Evolutionary conservation across 1,140 invertebrate genomes (phyloP), one percentile per base, ranked within the genome.

Genomic region (fruit fly (Drosophila melanogaster)): DNA sequence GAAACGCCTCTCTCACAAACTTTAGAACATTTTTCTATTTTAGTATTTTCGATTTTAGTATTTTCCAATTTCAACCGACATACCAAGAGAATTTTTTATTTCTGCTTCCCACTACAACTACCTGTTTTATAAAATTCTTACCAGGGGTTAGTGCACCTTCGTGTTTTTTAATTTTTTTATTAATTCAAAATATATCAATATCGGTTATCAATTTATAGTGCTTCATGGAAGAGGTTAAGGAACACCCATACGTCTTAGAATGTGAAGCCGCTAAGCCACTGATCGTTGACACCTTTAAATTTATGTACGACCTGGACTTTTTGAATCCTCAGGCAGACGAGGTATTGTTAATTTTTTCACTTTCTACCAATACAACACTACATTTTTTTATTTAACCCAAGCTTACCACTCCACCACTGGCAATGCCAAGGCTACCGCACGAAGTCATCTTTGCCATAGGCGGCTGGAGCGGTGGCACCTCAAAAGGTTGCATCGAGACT

Each of bases 401-500:
- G 85, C 92, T 95, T 7, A 94, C 93, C 37, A 94, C 94, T 55
- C 94, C 94, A 8, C 93, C 93, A 57, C 91, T 95, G 15, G 93
- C 94, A 1, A 92, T 95, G 53, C 95, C 95, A 0, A 90, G 96
- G 53, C 93, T 96, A 12, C 96, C 96, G 0, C 94, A 95, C 71
- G 95, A 96, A 90, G 93, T 95, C 6, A 91, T 96, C 2, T 96
- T 96, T 79, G 95, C 95, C 0, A 94, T 96, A 58, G 96, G 96
- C 6, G 96, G 96, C 1, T 97, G 96, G 96, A 96, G 95, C 80
- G 95, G 95, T 10, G 96, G 96, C 12, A 95, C 95, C 5, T 96
- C 96, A 0, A 96, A 96, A 15, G 95, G 94, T 66, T 95, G 95
- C 79, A 94, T 97, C 41, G 96, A 97, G 90, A 96, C 95, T 0